Base-by-base conservation (phyloP, 2,113 vertebrate genomes). In the Todiramphus chloris region DNA sequence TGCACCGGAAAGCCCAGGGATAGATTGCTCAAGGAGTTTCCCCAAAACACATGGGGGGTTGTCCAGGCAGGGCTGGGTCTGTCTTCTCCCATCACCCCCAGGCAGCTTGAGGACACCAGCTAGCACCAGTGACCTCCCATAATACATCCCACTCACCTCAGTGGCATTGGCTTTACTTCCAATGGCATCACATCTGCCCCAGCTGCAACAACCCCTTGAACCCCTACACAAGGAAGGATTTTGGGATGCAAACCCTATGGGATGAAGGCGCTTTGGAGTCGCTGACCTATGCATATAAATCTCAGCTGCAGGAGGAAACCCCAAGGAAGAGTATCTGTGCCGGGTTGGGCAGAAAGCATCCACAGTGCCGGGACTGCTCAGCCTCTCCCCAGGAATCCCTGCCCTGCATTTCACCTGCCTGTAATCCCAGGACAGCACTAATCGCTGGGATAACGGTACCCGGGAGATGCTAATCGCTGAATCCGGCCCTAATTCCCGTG, bases 121-220 rank as follows among this genome's bases (percentile, higher is more conserved):
- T 33, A 5, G 39, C 31, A 41, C n/a, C 2, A 2, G 25, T n/a
- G 35, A 68, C n/a, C 35, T 64, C 75, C 43, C 31, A 2, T 14
- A 41, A 3, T 1, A 1, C 3, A 1, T 41, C 17, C 55, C 8
- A 0, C 60, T 75, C 60, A 27, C 11, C 8, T 24, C 2, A 0
- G 16, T 39, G 63, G 28, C 66, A 11, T 2, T 3, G 23, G 8
- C 72, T 82, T 73, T n/a, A 15, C 43, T 35, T 37, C 41, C 3
- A 1, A 24, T 23, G 46, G 6, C 53, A 2, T 25, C 3, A 0
- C 25, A 1, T 6, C 5, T 15, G 1, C 24, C 31, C 46, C 2
- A 4, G 10, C 1, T 0, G 0, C 23, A 9, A 3, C 69, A n/a
- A 39, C 31, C 56, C 76, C 81, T 63, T 13, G 11, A 62, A 14